Percentiles rank a stretch among this genome's conserved stretches.
These are phyloP conservation scores for Prietella phreatophila DNA, from an alignment of 2,113 vertebrate genomes.

Conservation along the genomic window DNA sequence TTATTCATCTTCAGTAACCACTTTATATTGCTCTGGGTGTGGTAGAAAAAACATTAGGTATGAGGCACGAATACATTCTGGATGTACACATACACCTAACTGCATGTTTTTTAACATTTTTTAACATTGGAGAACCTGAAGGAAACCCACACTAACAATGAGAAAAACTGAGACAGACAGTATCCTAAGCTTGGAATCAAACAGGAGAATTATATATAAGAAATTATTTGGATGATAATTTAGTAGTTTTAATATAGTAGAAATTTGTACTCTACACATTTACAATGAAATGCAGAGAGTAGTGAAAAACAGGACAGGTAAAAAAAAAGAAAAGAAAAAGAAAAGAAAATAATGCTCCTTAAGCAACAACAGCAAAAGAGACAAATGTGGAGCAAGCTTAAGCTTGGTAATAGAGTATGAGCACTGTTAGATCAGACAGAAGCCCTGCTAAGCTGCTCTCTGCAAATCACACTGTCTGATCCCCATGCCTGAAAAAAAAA, in stretches of 20 bases:
- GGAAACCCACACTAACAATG: not conserved
- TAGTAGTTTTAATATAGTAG: not conserved
- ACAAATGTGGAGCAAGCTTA: slow-evolving; percentile 1
- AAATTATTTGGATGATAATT: not conserved
- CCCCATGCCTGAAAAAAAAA: not conserved
- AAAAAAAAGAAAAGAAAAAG: too few species aligned
- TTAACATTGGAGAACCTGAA: not conserved
- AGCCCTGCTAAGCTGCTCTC: not conserved
- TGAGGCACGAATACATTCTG: not conserved
- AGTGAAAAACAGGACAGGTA: not conserved
- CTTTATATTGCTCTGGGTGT: slow-evolving; percentile 2
- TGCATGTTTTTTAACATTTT: not conserved
- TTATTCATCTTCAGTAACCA: not conserved
- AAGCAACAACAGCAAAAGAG: not conserved
- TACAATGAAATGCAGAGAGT: not conserved
- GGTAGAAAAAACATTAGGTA: not conserved
- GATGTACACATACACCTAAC: not conserved
- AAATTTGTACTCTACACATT: not conserved
- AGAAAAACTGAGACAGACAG: not conserved
- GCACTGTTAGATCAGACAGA: not conserved
- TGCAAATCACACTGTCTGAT: not conserved
- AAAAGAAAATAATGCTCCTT: not conserved
- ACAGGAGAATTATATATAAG: not conserved
- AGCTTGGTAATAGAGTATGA: not conserved
- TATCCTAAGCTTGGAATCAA: not conserved